Percentiles rank a stretch among this genome's conserved stretches.
phyloP scores from a whole-genome alignment of 1,140 invertebrate genomes.

The Apis cerana region DNA sequence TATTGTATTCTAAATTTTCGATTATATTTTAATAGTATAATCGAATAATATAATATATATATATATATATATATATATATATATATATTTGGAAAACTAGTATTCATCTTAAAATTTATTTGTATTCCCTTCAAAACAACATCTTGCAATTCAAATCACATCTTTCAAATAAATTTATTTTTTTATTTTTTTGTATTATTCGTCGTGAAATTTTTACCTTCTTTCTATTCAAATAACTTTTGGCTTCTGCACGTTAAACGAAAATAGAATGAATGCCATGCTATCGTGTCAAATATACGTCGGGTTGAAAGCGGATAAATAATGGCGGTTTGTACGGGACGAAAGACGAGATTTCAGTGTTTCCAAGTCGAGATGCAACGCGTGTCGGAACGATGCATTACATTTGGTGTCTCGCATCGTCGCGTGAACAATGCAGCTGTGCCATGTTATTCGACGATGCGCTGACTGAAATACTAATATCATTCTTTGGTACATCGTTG shows the following conservation, averaged over 20 bases:
- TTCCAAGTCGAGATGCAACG: constrained; percentile 1
- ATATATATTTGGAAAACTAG: too few species aligned
- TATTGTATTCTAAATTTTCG: too few species aligned
- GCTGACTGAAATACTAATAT: constrained; percentile 11
- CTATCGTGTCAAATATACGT: constrained; percentile 1
- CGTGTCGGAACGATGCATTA: not conserved
- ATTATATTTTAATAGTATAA: too few species aligned
- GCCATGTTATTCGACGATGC: not conserved
- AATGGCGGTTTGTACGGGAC: not conserved
- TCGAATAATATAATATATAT: too few species aligned
- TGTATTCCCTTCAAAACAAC: not conserved
- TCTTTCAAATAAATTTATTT: not conserved
- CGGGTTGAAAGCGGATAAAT: not conserved
- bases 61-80: too few species aligned
- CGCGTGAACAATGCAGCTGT: not conserved
- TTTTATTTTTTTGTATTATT: too few species aligned
- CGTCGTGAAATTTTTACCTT: not conserved
- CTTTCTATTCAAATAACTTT: not conserved
- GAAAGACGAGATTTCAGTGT: constrained; percentile 3
- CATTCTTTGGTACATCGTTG: not conserved
- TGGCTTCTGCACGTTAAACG: not conserved
- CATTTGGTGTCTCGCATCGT: not conserved
- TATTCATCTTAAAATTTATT: too few species aligned
- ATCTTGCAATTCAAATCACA: not conserved
- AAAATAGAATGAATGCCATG: not conserved